A percentile compares a stretch with the other conserved stretches of the same genome.
These are phyloP conservation scores for Fulmarus glacialis DNA, from an alignment of 2,113 vertebrate species.

Conservation along the genomic window DNA sequence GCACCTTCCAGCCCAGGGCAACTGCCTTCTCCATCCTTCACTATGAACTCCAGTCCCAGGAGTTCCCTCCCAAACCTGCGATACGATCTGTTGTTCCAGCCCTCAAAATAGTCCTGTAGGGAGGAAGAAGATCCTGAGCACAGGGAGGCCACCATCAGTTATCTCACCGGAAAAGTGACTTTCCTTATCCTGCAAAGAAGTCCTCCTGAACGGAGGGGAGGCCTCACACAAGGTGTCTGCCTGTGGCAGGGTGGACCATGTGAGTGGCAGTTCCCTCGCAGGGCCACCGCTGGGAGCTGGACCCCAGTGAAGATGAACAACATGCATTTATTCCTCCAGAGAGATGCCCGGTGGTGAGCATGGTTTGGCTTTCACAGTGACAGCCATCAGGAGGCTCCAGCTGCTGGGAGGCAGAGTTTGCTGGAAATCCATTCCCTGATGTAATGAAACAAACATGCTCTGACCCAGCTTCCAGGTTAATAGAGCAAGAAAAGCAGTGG, in stretches of 20 bases:
- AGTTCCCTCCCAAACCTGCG: background rate
- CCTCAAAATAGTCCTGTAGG: background rate
- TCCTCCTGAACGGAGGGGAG: background rate
- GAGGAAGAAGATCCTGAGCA: background rate
- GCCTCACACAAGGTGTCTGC: background rate
- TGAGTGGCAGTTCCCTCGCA: fast-evolving
- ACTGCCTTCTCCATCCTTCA: background rate
- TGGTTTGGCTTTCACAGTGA: background rate
- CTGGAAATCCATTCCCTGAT: background rate
- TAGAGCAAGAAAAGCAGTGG: background rate
- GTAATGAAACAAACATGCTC: background rate
- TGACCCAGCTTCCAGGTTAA: background rate
- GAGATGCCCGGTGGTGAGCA: background rate
- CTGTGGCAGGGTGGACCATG: background rate
- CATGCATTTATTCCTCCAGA: background rate
- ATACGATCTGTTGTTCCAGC: background rate
- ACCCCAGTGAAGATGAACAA: background rate
- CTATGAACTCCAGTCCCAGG: background rate
- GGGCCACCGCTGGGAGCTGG: background rate
- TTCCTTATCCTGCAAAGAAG: background rate
- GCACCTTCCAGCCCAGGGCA: background rate
- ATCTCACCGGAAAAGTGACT: background rate
- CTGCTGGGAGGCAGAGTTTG: background rate
- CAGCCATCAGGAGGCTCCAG: background rate
- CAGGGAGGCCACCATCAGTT: background rate